Evolutionary conservation across 1,140 invertebrate genomes (phyloP), one percentile per base, ranked within the genome.

Genomic region (Polyergus mexicanus): DNA sequence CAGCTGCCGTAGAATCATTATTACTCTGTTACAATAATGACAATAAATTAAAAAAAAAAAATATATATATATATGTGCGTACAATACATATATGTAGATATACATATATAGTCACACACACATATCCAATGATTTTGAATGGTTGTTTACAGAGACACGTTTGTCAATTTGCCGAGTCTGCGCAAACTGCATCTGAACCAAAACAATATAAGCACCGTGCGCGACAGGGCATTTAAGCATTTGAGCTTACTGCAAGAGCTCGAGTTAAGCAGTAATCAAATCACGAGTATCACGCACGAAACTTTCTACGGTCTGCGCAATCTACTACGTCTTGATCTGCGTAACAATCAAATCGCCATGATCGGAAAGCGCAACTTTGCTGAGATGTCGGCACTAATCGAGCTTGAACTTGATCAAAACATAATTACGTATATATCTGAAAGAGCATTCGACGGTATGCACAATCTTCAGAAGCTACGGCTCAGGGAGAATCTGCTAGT

Each of bases 401-500:
- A 97, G 81, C 94, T 98, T 75, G 95, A 97, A 60, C 93, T 98
- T 84, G 97, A 97, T 85, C 96, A 96, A 86, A 98, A 98, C 94
- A 95, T 96, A 60, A 96, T 97, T 68, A 94, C 96, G 92, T 96
- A 96, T 87, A 96, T 98, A 72, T 96, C 96, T 10, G 96, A 97
- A 56, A 96, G 96, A 25, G 97, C 97, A 1, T 96, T 98, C 72
- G 96, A 96, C 25, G 97, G 97, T 0, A 93, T 98, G 91, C 96
- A 96, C 65, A 96, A 96, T 84, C 94, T 98, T 66, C 95, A 95
- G 90, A 96, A 96, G 76, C 93, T 98, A 69, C 96, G 95, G 86
- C 95, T 98, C 32, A 96, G 96, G 88, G 96, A 97, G 85, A 98
- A 98, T 95, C 96, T 96, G 88, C 95, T 98, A 13, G 96, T 96